A percentile compares a stretch with the other conserved stretches of the same genome.
Evolutionary conservation across 2,888 invertebrate species (phyloP).

Genomic region (Nipponacmea schrenckii): DNA sequence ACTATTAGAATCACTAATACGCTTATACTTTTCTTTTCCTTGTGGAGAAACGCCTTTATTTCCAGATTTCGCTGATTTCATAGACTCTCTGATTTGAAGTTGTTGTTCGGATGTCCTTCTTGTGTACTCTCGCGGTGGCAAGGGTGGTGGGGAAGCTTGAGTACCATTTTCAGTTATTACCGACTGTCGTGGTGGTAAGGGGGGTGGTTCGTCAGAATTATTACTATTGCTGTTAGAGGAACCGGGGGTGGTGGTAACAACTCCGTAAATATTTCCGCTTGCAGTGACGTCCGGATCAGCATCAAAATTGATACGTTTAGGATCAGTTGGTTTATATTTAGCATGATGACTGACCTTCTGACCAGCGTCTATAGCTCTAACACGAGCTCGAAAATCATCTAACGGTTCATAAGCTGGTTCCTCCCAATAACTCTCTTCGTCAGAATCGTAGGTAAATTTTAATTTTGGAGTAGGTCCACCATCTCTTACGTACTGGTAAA

Average conservation of each 20-base stretch:
- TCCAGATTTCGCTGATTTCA: neutral
- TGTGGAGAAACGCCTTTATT: neutral
- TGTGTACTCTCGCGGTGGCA: neutral
- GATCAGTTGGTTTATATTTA: constrained; percentile 47
- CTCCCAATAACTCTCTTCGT: constrained; percentile 64
- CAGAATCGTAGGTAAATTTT: constrained; percentile 56
- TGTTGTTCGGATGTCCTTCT: neutral
- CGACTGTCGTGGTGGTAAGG: constrained; percentile 15
- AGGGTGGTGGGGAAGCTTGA: constrained; percentile 11
- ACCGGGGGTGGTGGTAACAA: neutral
- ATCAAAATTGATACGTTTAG: constrained; percentile 13
- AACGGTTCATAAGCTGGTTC: constrained; percentile 64
- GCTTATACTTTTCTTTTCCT: constrained; percentile 2
- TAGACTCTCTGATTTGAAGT: constrained; percentile 3
- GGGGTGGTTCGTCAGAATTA: constrained; percentile 11
- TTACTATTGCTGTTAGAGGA: neutral
- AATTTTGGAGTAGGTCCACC: constrained; percentile 83
- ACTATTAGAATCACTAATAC: constrained; percentile 26
- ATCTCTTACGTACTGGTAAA: constrained; percentile 94
- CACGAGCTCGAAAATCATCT: constrained; percentile 53
- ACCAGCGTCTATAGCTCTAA: constrained; percentile 48
- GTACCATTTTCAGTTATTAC: neutral
- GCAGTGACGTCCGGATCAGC: neutral
- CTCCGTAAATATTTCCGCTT: neutral
- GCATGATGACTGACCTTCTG: constrained; percentile 43